Base-by-base conservation (phyloP, 2,888 invertebrate species). In the Neria commutata region DNA sequence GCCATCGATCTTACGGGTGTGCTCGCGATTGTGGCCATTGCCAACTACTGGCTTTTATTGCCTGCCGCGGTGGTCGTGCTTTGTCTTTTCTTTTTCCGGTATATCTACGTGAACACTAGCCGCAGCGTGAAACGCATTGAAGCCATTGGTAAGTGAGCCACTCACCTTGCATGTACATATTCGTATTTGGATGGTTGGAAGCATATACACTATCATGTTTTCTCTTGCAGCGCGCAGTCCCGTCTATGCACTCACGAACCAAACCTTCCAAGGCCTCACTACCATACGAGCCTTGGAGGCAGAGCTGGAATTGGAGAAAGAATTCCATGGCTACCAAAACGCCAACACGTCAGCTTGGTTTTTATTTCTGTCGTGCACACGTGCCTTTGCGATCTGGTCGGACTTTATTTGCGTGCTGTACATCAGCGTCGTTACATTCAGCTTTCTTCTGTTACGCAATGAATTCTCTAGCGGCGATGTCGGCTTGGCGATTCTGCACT, bases 311-410 rank as follows among this genome's bases (percentile, higher is more conserved):
- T 84, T 92, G 55, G 84, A 85, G 26, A 78, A 79, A 40, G 87
- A 89, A 68, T 89, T 89, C 70, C 88, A 89, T 70, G 81, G 83
- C 19, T 85, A 86, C 65, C 86, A 88, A 72, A 87, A 88, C 71
- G 73, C 84, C 0, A 91, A 93, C 73, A 88, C 90, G 1, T 87
- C 91, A 0, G 87, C 92, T 1, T 92, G 90, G 89, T 85, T 84
- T 76, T 83, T 94, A 60, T 95, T 95, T 78, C 88, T 98, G 34
- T 88, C 92, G 0, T 90, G 93, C 24, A 92, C 93, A 1, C 88
- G 97, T 58, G 97, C 97, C 70, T 95, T 98, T 76, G 97, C 95
- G 0, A 89, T 95, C 69, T 93, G 93, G 87, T 84, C 98, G 68
- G 98, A 98, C 79, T 83, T 94, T 60, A 86, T 96, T 50, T 96